These are phyloP conservation scores for Luehdorfia chinensis DNA, from an alignment of 1,140 invertebrate genomes.

Conservation along the genomic window DNA sequence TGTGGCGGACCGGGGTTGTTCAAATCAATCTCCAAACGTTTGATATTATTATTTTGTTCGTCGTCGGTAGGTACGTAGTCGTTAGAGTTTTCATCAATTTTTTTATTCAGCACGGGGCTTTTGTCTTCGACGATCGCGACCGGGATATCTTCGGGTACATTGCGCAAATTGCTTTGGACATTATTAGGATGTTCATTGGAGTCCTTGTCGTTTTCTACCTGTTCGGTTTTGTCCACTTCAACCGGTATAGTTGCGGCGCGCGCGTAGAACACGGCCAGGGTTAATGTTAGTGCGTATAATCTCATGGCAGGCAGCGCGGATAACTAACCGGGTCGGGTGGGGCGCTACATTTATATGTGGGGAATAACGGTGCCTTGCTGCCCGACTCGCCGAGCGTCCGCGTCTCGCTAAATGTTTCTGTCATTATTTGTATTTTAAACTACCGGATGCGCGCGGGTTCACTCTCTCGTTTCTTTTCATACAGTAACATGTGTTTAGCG, in stretches of 20 bases:
- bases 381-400: constrained; percentile 14
- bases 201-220: constrained; percentile 33
- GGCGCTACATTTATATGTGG: constrained; percentile 48
- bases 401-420: constrained; percentile 50
- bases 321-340: constrained; percentile 36
- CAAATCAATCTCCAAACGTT: constrained; percentile 47
- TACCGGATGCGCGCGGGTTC: constrained; percentile 23
- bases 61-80: constrained; percentile 38
- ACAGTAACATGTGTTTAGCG: neutral
- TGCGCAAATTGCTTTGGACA: constrained; percentile 14
- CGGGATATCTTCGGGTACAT: constrained; percentile 27
- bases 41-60: constrained; percentile 28
- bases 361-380: constrained; percentile 58
- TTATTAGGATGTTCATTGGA: constrained; percentile 33
- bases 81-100: constrained; percentile 39
- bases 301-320: constrained; percentile 47
- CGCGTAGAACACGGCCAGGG: constrained; percentile 34
- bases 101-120: constrained; percentile 22
- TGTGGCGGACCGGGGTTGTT: constrained; percentile 56
- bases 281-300: constrained; percentile 43
- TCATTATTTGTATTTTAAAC: constrained; percentile 59
- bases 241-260: constrained; percentile 44
- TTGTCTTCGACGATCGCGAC: constrained; percentile 41
- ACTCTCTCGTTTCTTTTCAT: constrained; percentile 21
- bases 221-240: constrained; percentile 28